Base-by-base conservation (phyloP, 1,140 invertebrate species). In the Sycophaga agraensis region DNA sequence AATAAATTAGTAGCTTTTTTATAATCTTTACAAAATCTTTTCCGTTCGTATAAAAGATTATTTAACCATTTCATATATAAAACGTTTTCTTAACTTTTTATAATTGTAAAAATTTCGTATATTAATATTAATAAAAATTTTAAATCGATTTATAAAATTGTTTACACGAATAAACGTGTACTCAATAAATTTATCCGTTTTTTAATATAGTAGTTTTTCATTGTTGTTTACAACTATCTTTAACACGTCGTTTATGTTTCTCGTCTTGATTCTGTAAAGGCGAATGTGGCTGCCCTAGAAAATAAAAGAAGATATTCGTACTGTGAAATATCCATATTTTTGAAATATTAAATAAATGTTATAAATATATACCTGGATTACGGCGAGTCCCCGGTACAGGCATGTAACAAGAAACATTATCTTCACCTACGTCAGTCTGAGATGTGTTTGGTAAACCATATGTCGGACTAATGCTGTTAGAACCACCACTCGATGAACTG, bases 331-430 rank as follows among this genome's bases (percentile, higher is more conserved):
- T 31, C 11, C 4, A 31, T 31, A 31, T 31, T 11, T 11, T 31
- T 31, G 4, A 31, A 4, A 31, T 31, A 21, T 45, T 22, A 16
- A 19, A 5, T 16, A 45, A 39, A 6, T 39, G n/a, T 39, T 39
- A 39, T 39, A n/a, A 31, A 31, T 31, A 31, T 31, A 22, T 55
- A 62, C 59, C 51, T 12, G 46, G 22, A 51, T 79, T 88, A 67
- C 89, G 78, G 58, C 88, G 78, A 68, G 90, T 89, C 43, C 89
- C 89, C 76, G 89, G 89, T 67, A 91, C 89, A 45, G 89, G 89
- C 89, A 91, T 90, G 67, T 91, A 91, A 63, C 88, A 61, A 17
- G 68, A 88, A 4, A 88, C 86, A 31, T 83, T 81, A 65, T 85
- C 86, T n/a, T 66, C 64, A 16, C 35, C 4, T 74, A 59, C 48